These are phyloP conservation scores for Peromyscus californicus DNA, from an alignment of 2,113 vertebrate genomes.

Conservation along the genomic window DNA sequence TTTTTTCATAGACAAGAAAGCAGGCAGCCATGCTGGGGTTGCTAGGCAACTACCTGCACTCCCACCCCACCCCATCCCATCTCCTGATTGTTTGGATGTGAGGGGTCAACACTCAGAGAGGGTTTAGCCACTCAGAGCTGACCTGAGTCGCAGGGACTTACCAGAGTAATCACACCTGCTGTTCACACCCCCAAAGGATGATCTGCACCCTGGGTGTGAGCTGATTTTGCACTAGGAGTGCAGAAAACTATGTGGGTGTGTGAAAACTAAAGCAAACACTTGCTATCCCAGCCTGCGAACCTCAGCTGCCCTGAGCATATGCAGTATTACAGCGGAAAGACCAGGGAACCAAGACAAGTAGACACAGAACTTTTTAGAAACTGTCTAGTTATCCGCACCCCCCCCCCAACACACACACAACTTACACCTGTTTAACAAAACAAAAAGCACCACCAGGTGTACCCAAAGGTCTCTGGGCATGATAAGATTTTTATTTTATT, in stretches of 20 bases:
- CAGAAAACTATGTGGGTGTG: background rate
- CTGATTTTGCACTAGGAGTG: constrained; percentile 4
- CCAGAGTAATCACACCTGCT: background rate
- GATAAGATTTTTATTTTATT: no score
- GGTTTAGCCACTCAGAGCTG: background rate
- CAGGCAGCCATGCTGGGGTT: accelerated
- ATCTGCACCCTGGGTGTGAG: background rate
- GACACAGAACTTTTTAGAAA: constrained; percentile 28
- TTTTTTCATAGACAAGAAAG: background rate
- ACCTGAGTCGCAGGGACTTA: background rate
- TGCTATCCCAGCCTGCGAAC: background rate
- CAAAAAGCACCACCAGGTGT: no score
- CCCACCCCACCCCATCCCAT: background rate
- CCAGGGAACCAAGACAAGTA: background rate
- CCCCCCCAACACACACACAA: no score
- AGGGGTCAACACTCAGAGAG: background rate
- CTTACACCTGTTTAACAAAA: background rate
- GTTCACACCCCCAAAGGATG: background rate
- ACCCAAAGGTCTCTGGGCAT: background rate
- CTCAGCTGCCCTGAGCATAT: background rate
- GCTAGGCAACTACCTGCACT: background rate
- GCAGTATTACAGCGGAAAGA: background rate
- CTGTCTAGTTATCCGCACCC: background rate
- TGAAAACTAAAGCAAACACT: constrained; percentile 32
- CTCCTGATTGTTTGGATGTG: background rate